Conservation (phyloP, 2,797 vertebrate genomes). For the Pseudochromis fuscus region DNA sequence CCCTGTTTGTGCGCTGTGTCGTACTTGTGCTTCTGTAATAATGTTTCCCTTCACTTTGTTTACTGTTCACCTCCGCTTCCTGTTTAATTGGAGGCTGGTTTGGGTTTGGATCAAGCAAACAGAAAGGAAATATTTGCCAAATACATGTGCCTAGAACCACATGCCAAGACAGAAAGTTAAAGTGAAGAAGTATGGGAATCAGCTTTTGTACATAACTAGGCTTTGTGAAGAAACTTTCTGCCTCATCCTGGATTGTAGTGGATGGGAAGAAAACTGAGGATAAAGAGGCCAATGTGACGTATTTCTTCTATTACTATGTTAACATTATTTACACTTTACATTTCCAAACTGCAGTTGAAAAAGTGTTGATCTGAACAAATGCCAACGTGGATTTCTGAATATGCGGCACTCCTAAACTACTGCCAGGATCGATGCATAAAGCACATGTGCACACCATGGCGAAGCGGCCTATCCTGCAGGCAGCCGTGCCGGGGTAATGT, state of each 20-base stretch:
- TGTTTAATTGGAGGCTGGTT: conserved; percentile 62
- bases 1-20: conserved; percentile 39
- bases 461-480: conserved; percentile 75
- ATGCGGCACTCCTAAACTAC: conserved; percentile 78
- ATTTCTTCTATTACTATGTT: neutral
- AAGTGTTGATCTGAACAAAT: conserved; percentile 18
- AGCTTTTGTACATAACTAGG: conserved; percentile 36
- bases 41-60: conserved; percentile 57
- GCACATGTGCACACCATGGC: conserved; percentile 82
- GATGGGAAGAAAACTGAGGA: neutral
- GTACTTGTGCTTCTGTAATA: conserved; percentile 48
- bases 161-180: conserved; percentile 33
- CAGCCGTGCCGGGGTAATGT: conserved; percentile 86
- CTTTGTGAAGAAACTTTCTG: conserved; percentile 6
- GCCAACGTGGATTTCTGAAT: conserved; percentile 57
- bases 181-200: conserved; percentile 21
- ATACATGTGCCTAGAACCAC: conserved; percentile 42
- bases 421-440: conserved; percentile 83
- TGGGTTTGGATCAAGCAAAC: conserved; percentile 60
- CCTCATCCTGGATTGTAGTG: conserved; percentile 5
- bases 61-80: conserved; percentile 62
- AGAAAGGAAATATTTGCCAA: conserved; percentile 58
- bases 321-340: neutral
- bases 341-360: conserved; percentile 24
- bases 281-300: conserved; percentile 4